phyloP scores from a whole-genome alignment of 2,797 vertebrate species.

The Meriones psammophilus region DNA sequence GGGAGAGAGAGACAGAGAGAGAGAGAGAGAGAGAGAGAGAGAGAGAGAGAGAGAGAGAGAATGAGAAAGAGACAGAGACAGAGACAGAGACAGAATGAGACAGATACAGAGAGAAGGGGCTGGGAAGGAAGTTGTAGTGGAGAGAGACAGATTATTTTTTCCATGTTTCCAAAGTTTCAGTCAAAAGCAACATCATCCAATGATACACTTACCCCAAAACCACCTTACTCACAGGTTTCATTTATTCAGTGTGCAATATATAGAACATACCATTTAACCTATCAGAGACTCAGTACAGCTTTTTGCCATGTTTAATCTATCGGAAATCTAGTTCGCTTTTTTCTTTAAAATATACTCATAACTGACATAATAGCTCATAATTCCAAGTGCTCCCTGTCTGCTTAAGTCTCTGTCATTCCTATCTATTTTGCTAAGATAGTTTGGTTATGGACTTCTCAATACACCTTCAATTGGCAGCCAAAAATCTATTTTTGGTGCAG shows the following conservation, averaged over 20 bases:
- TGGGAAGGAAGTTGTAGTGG: no score
- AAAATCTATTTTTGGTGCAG: background rate
- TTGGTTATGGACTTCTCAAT: background rate
- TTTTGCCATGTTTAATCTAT: background rate
- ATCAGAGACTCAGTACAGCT: background rate
- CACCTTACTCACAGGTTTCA: background rate
- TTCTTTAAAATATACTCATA: background rate
- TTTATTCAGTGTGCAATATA: background rate
- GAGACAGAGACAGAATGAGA: background rate
- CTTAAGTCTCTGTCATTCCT: background rate
- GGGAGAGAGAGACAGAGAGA: background rate
- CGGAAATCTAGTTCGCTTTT: background rate
- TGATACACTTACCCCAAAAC: background rate
- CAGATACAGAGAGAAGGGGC: background rate
- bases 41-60: background rate
- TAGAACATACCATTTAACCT: background rate
- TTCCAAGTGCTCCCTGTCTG: background rate
- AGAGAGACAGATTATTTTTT: background rate
- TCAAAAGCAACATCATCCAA: background rate
- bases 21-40: background rate
- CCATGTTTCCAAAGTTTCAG: background rate
- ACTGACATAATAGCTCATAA: background rate
- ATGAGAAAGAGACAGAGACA: background rate
- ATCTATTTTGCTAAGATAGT: rapidly evolving
- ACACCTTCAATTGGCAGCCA: rapidly evolving